Conservation (phyloP, 2,797 vertebrate genomes). For the Mareca strepera region DNA sequence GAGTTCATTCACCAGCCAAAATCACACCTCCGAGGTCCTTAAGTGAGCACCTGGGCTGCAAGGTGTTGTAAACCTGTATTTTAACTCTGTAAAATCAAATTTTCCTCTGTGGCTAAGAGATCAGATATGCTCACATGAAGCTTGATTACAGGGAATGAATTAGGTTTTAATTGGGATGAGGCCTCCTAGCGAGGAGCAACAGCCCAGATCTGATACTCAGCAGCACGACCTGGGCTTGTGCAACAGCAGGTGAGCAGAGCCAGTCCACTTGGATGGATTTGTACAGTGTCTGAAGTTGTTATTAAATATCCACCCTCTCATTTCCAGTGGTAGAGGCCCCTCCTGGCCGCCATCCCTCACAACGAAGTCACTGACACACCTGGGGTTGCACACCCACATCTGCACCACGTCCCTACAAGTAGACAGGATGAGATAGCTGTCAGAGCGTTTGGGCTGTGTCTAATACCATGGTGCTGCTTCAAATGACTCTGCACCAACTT, state of each 20-base stretch:
- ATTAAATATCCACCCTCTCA: background rate
- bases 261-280: background rate
- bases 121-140: background rate
- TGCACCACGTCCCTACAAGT: background rate
- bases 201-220: background rate
- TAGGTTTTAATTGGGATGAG: background rate
- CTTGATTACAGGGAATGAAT: background rate
- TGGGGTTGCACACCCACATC: too few species aligned
- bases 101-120: background rate
- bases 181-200: background rate
- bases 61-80: background rate
- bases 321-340: background rate
- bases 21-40: background rate
- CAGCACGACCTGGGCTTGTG: background rate
- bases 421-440: background rate
- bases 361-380: too few species aligned
- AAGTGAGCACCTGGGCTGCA: background rate
- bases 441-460: background rate
- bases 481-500: background rate
- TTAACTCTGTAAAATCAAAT: background rate
- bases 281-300: accelerated
- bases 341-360: too few species aligned
- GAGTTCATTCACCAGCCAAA: background rate
- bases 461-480: accelerated
- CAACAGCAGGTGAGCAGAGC: background rate